Conservation (phyloP, 2,797 vertebrate species). For the Neosilurus mollespiculum region DNA sequence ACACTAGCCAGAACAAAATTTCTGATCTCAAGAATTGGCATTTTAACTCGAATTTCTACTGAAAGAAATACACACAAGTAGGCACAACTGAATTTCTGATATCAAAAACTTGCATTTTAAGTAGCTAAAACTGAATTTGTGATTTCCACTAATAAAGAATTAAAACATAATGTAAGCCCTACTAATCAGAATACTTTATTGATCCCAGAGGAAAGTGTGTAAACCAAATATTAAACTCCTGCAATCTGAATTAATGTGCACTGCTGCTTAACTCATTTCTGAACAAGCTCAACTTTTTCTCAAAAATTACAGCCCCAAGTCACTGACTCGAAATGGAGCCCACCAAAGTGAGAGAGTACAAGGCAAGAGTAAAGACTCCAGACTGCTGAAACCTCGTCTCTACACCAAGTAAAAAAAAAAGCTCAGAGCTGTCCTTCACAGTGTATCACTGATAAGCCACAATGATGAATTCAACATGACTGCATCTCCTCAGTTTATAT, state of each 20-base stretch:
- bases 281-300: not conserved
- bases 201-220: no score
- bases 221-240: no score
- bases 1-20: no score
- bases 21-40: no score
- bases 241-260: not conserved
- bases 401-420: slow-evolving; percentile 40
- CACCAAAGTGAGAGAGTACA: slow-evolving; percentile 3
- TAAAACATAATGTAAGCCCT: no score
- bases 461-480: slow-evolving; percentile 48
- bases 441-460: slow-evolving; percentile 42
- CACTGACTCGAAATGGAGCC: not conserved
- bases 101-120: no score
- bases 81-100: no score
- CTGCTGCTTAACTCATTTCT: not conserved
- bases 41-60: no score
- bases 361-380: not conserved
- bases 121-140: no score
- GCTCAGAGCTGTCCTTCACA: slow-evolving; percentile 34
- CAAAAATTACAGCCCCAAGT: not conserved
- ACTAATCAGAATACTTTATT: no score
- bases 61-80: no score
- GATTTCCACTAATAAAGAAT: no score
- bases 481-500: slow-evolving; percentile 53
- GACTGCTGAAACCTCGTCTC: slow-evolving; percentile 37